Percentiles rank a stretch among this genome's conserved stretches.
Evolutionary conservation across 2,113 vertebrate genomes (phyloP).

Genomic region (Azemiops feae): DNA sequence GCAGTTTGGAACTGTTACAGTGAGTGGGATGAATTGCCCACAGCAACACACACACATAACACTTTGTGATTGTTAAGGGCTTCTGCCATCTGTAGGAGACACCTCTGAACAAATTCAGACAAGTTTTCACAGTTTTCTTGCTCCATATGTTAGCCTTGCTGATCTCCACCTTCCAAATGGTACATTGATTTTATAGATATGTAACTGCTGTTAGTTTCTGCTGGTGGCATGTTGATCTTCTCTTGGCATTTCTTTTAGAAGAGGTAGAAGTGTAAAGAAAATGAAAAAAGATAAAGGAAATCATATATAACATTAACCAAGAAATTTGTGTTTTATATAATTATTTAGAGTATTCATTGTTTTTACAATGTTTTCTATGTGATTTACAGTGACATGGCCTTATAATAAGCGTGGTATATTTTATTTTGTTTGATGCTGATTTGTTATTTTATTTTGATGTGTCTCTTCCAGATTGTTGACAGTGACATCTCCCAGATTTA

Average conservation of each 20-base stretch:
- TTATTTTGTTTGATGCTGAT: neutral
- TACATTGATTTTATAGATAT: slow-evolving; percentile 1
- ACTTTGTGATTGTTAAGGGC: slow-evolving; percentile 42
- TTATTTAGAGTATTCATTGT: neutral
- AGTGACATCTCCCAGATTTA: neutral
- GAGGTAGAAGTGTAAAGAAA: neutral
- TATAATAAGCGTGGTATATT: neutral
- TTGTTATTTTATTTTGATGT: neutral
- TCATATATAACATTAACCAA: neutral
- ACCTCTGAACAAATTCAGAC: slow-evolving; percentile 24
- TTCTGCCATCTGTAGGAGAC: slow-evolving; percentile 50
- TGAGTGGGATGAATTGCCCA: slow-evolving; percentile 6
- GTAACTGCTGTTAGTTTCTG: neutral
- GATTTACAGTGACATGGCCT: neutral
- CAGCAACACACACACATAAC: slow-evolving; percentile 38
- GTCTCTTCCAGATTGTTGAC: neutral
- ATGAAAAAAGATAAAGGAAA: neutral
- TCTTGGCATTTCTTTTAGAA: accelerated
- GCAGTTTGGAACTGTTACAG: neutral
- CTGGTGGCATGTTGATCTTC: neutral
- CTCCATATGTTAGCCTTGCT: slow-evolving; percentile 53
- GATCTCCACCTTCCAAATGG: neutral
- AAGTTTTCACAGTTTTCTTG: accelerated
- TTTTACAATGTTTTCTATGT: neutral
- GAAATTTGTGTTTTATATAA: neutral